Evolutionary conservation across 2,797 vertebrate genomes (phyloP), one percentile per base, ranked within the genome.

Genomic region (Neosilurus mollespiculum): DNA sequence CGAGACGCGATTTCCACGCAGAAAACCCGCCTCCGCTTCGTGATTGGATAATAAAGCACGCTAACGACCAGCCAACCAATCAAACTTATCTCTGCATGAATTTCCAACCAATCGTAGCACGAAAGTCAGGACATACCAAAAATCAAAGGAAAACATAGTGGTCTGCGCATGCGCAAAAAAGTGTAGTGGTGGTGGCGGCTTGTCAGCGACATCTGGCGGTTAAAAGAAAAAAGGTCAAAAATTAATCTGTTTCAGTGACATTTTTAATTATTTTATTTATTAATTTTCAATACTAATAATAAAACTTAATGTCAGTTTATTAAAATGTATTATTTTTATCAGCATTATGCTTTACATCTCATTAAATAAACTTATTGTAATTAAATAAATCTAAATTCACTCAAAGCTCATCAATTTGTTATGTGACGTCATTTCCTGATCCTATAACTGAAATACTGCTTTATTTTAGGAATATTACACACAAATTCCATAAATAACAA

Each of bases 111-210:
- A 70, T 56, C 53, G 9, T 10, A 9, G 12, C 22, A 0, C 11
- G n/a, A n/a, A 37, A 22, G 18, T 22, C 59, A 34, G 58, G 59
- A 78, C 0, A 10, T 7, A 58, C 54, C 0, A 11, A 24, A 20
- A 11, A 58, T 0, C 9, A 0, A 2, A 16, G n/a, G 22, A 24
- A 80, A 30, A 4, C 1, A 18, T 9, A 3, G 1, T 18, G 3
- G 10, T 53, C 37, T 26, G 79, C 83, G 79, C 79, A 67, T 81
- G 83, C 78, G 78, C 9, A 15, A 3, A 18, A 30, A 34, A 43
- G 1, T 1, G n/a, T n/a, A n/a, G n/a, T n/a, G n/a, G n/a, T n/a
- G n/a, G n/a, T n/a, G n/a, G n/a, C n/a, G n/a, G n/a, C n/a, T n/a
- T n/a, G n/a, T n/a, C n/a, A n/a, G 26, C 54, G 72, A 76, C 54